Evolutionary conservation across 2,113 vertebrate species (phyloP), one percentile per base, ranked within the genome.

Genomic region (Catagonus wagneri): DNA sequence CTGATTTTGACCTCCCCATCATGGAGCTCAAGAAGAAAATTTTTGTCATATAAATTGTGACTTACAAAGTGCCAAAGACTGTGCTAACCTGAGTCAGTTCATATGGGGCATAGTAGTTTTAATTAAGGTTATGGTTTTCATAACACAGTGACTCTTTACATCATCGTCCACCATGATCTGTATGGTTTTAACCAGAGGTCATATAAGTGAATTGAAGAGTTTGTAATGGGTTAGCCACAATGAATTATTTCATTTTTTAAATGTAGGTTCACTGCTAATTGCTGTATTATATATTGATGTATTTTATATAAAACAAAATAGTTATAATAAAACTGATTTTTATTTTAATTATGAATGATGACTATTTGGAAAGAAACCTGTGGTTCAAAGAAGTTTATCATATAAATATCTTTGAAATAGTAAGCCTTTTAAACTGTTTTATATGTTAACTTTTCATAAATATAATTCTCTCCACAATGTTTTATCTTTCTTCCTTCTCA

Each of bases 301-400:
- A 71, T 68, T 85, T 85, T 63, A 58, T 75, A 90, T 25, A 83
- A 87, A 92, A 92, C 16, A 2, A 87, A 60, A 75, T 65, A 78
- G 17, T 2, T 23, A 60, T 17, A 76, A 25, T 76, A 44, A 39
- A 89, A 72, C 2, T 27, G 56, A 60, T 60, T 44, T 71, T 76
- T 79, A 25, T 32, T 89, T 60, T 89, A 78, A 44, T 74, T 83
- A 66, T 34, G 56, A 52, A 22, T 32, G 36, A 2, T 29, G 90
- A 32, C 87, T 86, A 78, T 61, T 58, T 81, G 20, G 34, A 81
- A 78, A 65, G 50, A 78, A 58, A 3, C 0, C 50, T 25, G 12
- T 25, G 4, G 7, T 58, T 94, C 23, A 81, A 27, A 83, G 27
- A 86, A 65, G 25, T 68, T 75, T 75, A 17, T 76, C 9, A n/a